Base-by-base conservation (phyloP, 2,888 invertebrate genomes). In the Lamproptera curius region DNA sequence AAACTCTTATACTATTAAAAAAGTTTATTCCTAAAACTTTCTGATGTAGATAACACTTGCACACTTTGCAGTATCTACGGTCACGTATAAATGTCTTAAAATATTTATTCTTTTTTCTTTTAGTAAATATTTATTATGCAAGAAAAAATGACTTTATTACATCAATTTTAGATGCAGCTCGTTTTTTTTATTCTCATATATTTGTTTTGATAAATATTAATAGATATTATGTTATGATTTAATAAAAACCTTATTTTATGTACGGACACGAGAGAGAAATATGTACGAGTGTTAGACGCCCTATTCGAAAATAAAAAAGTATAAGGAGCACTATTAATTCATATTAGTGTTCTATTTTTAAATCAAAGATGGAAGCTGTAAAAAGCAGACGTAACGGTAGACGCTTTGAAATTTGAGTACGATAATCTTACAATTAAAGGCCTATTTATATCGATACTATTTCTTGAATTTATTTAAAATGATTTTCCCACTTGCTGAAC, bases 271-370 rank as follows among this genome's bases (percentile, higher is more conserved):
- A n/a, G n/a, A n/a, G n/a, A n/a, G n/a, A n/a, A n/a, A n/a, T n/a
- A n/a, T n/a, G n/a, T n/a, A n/a, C n/a, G n/a, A n/a, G n/a, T n/a
- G n/a, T n/a, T n/a, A n/a, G 9, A 10, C n/a, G 6, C 28, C 3
- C 28, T 58, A n/a, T n/a, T 55, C 57, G 43, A 58, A 59, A 59
- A 58, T 57, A 58, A 53, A 67, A 63, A 59, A 62, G 59, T 62
- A 63, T 59, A 61, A 64, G 67, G 60, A 56, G 59, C 51, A 58
- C 73, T 72, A 80, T 82, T 79, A 77, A 77, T 80, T 80, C 72
- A 76, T 76, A 81, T 82, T 81, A 78, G 69, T 56, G 61, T 73
- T 75, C 73, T 78, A 77, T 76, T 76, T 78, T 72, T 63, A 59
- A 69, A 63, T n/a, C 51, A 55, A 8, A 39, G 26, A 55, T 56